Evolutionary conservation across 2,888 invertebrate species (phyloP).

Genomic region (Bembecia ichneumoniformis): DNA sequence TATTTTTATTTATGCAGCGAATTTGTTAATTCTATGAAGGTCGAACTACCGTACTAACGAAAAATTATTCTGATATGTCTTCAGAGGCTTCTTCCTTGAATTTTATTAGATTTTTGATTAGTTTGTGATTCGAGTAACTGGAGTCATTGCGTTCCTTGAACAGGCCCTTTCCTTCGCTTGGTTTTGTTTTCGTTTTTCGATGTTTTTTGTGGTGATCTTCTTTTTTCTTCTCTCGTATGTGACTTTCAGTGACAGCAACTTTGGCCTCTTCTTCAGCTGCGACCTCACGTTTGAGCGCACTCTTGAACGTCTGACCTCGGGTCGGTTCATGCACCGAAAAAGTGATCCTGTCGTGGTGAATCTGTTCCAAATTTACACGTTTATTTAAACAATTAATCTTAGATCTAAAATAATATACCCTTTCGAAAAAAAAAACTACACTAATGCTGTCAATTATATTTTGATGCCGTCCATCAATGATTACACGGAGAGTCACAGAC

Average conservation of each 20-base stretch:
- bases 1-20: too few relatives aligned
- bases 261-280: slow-evolving; percentile 27
- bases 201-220: slow-evolving; percentile 30
- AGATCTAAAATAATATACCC: too few relatives aligned
- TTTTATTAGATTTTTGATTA: slow-evolving; percentile 48
- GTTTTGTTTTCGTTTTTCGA: slow-evolving; percentile 26
- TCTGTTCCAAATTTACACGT: slow-evolving; percentile 30
- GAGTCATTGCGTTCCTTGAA: slow-evolving; percentile 48
- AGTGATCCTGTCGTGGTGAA: slow-evolving; percentile 61
- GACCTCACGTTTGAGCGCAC: slow-evolving; percentile 49
- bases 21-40: too few relatives aligned
- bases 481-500: too few relatives aligned
- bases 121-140: slow-evolving; percentile 26
- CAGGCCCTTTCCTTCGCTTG: slow-evolving; percentile 41
- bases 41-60: too few relatives aligned
- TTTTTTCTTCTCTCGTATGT: slow-evolving; percentile 28
- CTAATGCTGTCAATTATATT: too few relatives aligned
- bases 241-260: slow-evolving; percentile 19
- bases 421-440: too few relatives aligned
- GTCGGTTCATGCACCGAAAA: slow-evolving; percentile 59
- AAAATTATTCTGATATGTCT: slow-evolving; percentile 41
- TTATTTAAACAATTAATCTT: too few relatives aligned
- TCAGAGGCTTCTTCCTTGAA: slow-evolving; percentile 51
- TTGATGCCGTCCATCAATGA: too few relatives aligned
- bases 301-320: slow-evolving; percentile 60